Evolutionary conservation across 1,140 invertebrate species (phyloP), one percentile per base, ranked within the genome.

Genomic region (Rhyzopertha dominica): DNA sequence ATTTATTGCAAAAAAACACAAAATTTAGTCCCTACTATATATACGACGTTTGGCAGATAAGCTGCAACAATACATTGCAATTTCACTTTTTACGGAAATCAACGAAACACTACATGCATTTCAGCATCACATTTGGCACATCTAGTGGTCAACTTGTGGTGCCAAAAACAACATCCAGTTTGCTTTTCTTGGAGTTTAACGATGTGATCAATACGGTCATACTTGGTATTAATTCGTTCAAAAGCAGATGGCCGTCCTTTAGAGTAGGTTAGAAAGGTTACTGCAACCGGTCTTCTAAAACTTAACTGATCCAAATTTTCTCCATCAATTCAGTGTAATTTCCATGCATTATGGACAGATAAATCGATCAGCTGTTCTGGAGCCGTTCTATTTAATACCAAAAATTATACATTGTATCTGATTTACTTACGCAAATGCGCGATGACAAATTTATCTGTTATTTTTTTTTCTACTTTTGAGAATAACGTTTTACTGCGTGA

Each of bases 21-120:
- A 37, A 37, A n/a, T 36, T 17, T 17, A 16, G 9, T 4, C 23
- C 16, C 20, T 23, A 23, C 42, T 36, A 36, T 26, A 28, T 35
- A 35, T 35, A 44, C 31, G 31, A 44, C 31, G 20, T 14, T 36
- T 26, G 42, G 42, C 12, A 44, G 5, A 44, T 36, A 29, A 29
- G 36, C 25, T 34, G 31, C 8, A 28, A 40, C n/a, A n/a, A 32
- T 40, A 44, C 7, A 3, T 22, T 44, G 22, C 12, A 26, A 32
- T 22, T 35, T n/a, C 28, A 14, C n/a, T 9, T 18, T 44, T 26
- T 44, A 32, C n/a, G 35, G 36, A 10, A 10, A 5, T 29, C 10
- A 8, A 44, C 24, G 36, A 36, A 31, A 44, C 12, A 17, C 16
- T 7, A 24, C 16, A 44, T 44, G 42, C 4, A 44, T 14, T n/a